These are phyloP conservation scores for Mus spicilegus DNA, from an alignment of 2,113 vertebrate species.

Conservation along the genomic window DNA sequence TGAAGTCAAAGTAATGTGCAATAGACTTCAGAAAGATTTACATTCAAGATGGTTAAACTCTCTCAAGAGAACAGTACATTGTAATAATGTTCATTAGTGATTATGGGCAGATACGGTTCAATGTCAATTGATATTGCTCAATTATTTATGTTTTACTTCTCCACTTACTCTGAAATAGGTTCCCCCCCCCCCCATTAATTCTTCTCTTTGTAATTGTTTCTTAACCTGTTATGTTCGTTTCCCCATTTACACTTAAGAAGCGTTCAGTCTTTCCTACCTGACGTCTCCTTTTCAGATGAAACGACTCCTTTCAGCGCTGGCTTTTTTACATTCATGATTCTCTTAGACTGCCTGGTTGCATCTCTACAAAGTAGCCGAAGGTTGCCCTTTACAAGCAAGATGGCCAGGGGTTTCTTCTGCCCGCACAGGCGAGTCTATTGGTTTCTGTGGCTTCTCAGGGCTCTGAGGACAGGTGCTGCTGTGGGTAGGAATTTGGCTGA, in stretches of 20 bases:
- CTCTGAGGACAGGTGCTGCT: conserved; percentile 34
- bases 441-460: background rate
- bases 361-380: background rate
- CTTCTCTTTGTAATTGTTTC: background rate
- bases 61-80: background rate
- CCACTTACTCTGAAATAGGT: background rate
- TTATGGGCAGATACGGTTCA: background rate
- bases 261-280: background rate
- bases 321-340: background rate
- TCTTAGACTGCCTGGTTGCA: background rate
- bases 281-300: background rate
- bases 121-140: conserved; percentile 14
- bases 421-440: background rate
- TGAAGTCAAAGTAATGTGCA: conserved; percentile 1
- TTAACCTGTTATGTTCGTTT: background rate
- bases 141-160: conserved; percentile 33
- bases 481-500: conserved; percentile 66
- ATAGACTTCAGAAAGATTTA: conserved; percentile 54
- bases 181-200: background rate
- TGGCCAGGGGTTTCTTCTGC: background rate
- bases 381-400: background rate
- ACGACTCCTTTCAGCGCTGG: background rate
- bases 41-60: background rate
- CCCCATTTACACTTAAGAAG: background rate
- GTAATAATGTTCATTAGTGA: background rate